Base-by-base conservation (phyloP, 2,888 invertebrate species). In the Caenorhabditis sp. region DNA sequence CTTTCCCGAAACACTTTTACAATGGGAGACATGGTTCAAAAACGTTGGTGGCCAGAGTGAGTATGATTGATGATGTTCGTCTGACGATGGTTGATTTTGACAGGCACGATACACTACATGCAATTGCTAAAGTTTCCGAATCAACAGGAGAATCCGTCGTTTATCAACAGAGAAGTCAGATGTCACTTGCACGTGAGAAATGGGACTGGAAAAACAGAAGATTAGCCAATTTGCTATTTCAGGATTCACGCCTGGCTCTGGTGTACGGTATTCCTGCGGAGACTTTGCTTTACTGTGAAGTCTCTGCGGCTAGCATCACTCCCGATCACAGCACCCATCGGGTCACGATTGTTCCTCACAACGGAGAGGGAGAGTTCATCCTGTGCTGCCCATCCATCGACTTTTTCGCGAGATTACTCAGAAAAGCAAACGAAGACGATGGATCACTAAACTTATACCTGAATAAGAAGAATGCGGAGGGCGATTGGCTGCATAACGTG, bases 11-110 rank as follows among this genome's bases (percentile, higher is more conserved):
- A 82, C 66, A 22, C 58, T 82, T 13, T 50, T 82, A 6, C 75
- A 78, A 30, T 82, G 82, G 82, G 79, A 82, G 17, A 68, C 80
- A 20, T 82, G 82, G 82, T 66, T 82, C 56, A 78, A 77, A 56
- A 78, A 78, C 26, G 61, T 62, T 37, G 80, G 76, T 37, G 80
- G 80, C 1, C 78, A 82, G 48, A 68, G 82, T 82, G 55, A 70
- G 77, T 71, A 22, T 24, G 24, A 53, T 46, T 46, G n/a, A 65
- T 45, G 9, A 35, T 1, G n/a, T 11, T 50, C 0, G n/a, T 15
- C 7, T 2, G 30, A 73, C 20, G 6, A 32, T n/a, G 13, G 1
- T 32, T 43, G 3, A 4, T 4, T 13, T 48, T 65, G 30, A 52
- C 27, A 81, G 81, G 79, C 27, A 65, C 77, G 8, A 62, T 68